A percentile compares a stretch with the other conserved stretches of the same genome.
These are phyloP conservation scores for Pseudomyrmex dendroicus DNA, from an alignment of 1,140 invertebrate species.

Conservation along the genomic window DNA sequence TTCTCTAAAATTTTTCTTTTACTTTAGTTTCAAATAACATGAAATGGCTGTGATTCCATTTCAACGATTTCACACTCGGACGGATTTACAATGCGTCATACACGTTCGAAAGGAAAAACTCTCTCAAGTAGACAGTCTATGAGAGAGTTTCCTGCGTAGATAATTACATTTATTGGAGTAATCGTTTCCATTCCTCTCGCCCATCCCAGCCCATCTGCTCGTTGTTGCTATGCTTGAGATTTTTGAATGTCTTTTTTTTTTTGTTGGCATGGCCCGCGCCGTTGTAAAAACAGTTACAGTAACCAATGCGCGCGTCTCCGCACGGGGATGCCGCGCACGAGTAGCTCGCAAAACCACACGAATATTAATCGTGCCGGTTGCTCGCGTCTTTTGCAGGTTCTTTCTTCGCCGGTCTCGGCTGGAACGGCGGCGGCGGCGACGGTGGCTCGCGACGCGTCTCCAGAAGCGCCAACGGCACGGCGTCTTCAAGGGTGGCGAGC, in stretches of 20 bases:
- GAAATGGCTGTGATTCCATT: neutral
- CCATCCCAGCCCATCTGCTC: constrained; percentile 77
- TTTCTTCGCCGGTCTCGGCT: constrained; percentile 81
- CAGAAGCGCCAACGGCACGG: constrained; percentile 66
- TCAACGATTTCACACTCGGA: neutral
- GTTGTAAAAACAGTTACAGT: constrained; percentile 68
- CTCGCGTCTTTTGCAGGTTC: constrained; percentile 77
- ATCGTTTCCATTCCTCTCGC: constrained; percentile 47
- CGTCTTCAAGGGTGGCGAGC: constrained; percentile 72
- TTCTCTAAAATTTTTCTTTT: constrained; percentile 19
- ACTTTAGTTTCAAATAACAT: neutral
- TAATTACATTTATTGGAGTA: constrained; percentile 8
- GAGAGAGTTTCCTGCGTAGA: constrained; percentile 39
- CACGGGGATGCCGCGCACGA: neutral
- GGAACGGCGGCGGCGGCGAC: constrained; percentile 76
- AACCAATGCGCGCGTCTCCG: constrained; percentile 33
- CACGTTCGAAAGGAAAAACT: constrained; percentile 22
- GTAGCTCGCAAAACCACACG: neutral
- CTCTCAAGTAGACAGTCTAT: constrained; percentile 7
- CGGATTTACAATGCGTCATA: constrained; percentile 5
- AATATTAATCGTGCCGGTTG: constrained; percentile 63
- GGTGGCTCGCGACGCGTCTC: constrained; percentile 60
- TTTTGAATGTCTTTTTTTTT: constrained; percentile 82
- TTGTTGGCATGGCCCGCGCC: constrained; percentile 74
- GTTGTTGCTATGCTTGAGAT: constrained; percentile 84